Conservation (phyloP, 64 coral and sea anemone genomes). For the Astreopora myriophthalma region DNA sequence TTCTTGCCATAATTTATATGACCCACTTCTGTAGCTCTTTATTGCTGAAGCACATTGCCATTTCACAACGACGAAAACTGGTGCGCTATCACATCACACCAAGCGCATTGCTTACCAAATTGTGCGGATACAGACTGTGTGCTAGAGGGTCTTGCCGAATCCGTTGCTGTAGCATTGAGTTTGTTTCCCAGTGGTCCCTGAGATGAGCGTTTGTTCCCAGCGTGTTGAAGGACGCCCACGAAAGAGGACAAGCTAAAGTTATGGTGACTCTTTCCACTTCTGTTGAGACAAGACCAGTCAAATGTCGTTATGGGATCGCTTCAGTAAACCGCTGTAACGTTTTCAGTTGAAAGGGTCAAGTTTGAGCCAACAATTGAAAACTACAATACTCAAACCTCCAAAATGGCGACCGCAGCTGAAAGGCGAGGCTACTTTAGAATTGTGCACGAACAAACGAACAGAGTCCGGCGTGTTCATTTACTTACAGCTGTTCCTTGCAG, state of each 20-base stretch:
- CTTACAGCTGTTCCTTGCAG: slow-evolving; percentile 91
- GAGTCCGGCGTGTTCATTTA: neutral
- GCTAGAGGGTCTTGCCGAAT: slow-evolving; percentile 71
- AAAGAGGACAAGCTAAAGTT: slow-evolving; percentile 87
- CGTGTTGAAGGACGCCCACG: slow-evolving; percentile 80
- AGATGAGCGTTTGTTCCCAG: slow-evolving; percentile 65
- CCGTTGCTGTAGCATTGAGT: slow-evolving; percentile 50
- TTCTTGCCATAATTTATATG: too few relatives aligned
- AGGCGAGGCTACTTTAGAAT: too few relatives aligned
- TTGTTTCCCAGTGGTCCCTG: slow-evolving; percentile 80
- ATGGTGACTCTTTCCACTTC: slow-evolving; percentile 72
- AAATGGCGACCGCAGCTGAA: too few relatives aligned
- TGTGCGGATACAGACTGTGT: slow-evolving; percentile 74
- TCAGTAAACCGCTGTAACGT: neutral
- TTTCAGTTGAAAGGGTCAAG: too few relatives aligned
- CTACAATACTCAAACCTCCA: too few relatives aligned
- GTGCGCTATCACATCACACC: neutral
- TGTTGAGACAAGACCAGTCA: neutral
- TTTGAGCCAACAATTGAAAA: too few relatives aligned
- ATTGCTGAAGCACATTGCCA: neutral
- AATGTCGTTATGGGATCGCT: neutral
- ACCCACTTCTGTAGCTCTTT: too few relatives aligned
- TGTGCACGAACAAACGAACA: too few relatives aligned
- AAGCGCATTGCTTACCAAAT: slow-evolving; percentile 31
- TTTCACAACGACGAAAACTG: neutral